Evolutionary conservation across 1,140 invertebrate species (phyloP).

Genomic region (Cylas formicarius): DNA sequence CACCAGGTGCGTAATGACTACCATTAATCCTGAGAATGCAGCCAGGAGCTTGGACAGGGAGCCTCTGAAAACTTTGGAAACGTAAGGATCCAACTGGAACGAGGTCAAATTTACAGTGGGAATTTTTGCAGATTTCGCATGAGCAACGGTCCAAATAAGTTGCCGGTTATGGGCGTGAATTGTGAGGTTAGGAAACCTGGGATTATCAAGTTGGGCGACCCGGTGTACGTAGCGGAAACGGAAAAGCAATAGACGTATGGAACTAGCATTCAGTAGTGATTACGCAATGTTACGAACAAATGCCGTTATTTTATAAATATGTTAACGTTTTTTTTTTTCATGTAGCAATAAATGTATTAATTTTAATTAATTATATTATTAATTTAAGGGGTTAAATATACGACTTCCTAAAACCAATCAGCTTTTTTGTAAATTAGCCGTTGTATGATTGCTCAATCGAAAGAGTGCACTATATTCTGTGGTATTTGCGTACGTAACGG

Average conservation of each 20-base stretch:
- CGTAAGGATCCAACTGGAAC: slow-evolving; percentile 11
- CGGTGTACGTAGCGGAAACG: slow-evolving; percentile 22
- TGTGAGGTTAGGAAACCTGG: slow-evolving; percentile 28
- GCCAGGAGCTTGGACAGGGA: slow-evolving; percentile 45
- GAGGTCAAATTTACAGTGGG: too few relatives aligned
- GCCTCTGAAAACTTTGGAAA: slow-evolving; percentile 47
- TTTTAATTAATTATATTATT: too few relatives aligned
- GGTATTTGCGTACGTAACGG: too few relatives aligned
- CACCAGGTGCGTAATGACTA: slow-evolving; percentile 50
- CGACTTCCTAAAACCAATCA: too few relatives aligned
- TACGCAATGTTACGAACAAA: not conserved
- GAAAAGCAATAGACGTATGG: not conserved
- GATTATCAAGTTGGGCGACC: slow-evolving; percentile 32
- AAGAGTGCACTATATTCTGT: too few relatives aligned
- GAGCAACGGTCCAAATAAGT: slow-evolving; percentile 24
- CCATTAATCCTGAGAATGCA: slow-evolving; percentile 50
- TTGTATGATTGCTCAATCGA: too few relatives aligned
- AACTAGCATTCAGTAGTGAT: not conserved
- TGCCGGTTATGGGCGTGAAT: slow-evolving; percentile 32
- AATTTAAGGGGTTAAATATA: too few relatives aligned
- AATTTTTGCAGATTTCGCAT: slow-evolving; percentile 31
- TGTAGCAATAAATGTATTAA: too few relatives aligned
- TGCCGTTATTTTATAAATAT: too few relatives aligned
- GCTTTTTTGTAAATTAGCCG: too few relatives aligned
- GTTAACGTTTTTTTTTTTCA: too few relatives aligned